Percentiles rank a stretch among this genome's conserved stretches.
phyloP scores from a whole-genome alignment of 1,140 invertebrate genomes.

The Vanessa tameamea region DNA sequence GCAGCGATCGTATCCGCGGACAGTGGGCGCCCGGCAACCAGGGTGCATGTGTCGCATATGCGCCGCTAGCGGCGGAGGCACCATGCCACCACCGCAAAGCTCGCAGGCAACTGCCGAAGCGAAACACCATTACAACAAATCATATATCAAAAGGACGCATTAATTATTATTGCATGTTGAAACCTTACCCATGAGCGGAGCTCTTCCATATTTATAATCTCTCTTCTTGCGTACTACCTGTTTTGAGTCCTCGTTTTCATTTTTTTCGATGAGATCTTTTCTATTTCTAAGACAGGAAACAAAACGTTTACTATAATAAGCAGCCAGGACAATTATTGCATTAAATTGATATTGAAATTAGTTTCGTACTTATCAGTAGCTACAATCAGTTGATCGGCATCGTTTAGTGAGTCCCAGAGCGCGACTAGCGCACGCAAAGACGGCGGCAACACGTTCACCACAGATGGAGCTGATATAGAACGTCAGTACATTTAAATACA shows the following conservation, averaged over 20 bases:
- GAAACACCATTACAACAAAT: background rate
- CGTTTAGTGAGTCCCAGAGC: conserved; percentile 94
- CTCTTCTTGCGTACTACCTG: conserved; percentile 53
- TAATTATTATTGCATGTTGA: background rate
- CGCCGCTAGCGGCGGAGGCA: conserved; percentile 89
- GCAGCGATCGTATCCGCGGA: conserved; percentile 67
- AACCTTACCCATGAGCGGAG: conserved; percentile 54
- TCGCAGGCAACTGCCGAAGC: conserved; percentile 86
- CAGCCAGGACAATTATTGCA: too few species aligned
- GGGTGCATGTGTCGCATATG: conserved; percentile 95
- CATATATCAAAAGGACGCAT: background rate
- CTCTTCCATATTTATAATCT: conserved; percentile 51
- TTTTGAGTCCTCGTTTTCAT: conserved; percentile 58
- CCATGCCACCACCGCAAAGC: conserved; percentile 90
- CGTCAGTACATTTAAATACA: background rate
- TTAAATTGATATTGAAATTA: background rate
- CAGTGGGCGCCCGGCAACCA: conserved; percentile 93
- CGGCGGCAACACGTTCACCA: conserved; percentile 89
- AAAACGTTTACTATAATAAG: too few species aligned
- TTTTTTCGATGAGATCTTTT: conserved; percentile 51
- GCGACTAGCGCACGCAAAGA: conserved; percentile 91
- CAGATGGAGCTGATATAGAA: conserved; percentile 62
- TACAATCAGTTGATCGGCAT: conserved; percentile 58
- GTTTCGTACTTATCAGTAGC: conserved; percentile 64
- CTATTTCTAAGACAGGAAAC: conserved; percentile 37